These are phyloP conservation scores for Drosophila kurseongensis DNA, from an alignment of 1,140 invertebrate species.

Conservation along the genomic window DNA sequence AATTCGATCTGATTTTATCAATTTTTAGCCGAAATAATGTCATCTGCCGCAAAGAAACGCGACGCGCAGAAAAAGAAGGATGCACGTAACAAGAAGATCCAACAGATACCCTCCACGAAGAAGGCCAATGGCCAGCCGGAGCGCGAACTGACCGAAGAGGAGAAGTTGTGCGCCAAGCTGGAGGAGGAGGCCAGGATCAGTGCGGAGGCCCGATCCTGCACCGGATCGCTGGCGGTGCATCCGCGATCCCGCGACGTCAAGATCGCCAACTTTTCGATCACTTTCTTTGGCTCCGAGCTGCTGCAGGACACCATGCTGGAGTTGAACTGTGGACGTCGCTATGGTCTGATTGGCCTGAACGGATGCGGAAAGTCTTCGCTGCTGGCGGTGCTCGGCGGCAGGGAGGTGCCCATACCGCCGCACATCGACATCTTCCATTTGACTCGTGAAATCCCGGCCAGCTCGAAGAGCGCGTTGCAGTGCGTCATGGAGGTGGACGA, in stretches of 20 bases:
- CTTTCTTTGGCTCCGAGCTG: slow-evolving; percentile 98
- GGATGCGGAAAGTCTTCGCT: slow-evolving; percentile 98
- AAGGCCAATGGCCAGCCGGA: slow-evolving; percentile 80
- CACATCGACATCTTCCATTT: slow-evolving; percentile 99
- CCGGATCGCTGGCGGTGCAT: slow-evolving; percentile 97
- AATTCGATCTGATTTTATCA: not conserved
- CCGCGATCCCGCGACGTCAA: slow-evolving; percentile 98
- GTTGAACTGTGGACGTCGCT: slow-evolving; percentile 97
- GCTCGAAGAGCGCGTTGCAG: slow-evolving; percentile 95
- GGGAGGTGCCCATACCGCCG: slow-evolving; percentile 98
- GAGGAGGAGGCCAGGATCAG: slow-evolving; percentile 96
- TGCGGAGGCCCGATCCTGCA: slow-evolving; percentile 96
- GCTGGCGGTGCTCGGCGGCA: slow-evolving; percentile 94
- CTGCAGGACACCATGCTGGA: slow-evolving; percentile 98
- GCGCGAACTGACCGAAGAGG: slow-evolving; percentile 87
- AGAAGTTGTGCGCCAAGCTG: slow-evolving; percentile 94
- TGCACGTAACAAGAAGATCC: slow-evolving; percentile 90
- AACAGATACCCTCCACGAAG: slow-evolving; percentile 82
- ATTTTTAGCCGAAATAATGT: slow-evolving; percentile 50
- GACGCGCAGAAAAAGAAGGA: slow-evolving; percentile 99
- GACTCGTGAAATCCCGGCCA: slow-evolving; percentile 98
- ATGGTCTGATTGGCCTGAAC: slow-evolving; percentile 98
- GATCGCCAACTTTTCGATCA: slow-evolving; percentile 98
- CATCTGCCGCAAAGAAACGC: slow-evolving; percentile 93
- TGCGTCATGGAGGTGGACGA: slow-evolving; percentile 99